phyloP scores from a whole-genome alignment of 2,888 invertebrate species.

The Uropetala carovei region DNA sequence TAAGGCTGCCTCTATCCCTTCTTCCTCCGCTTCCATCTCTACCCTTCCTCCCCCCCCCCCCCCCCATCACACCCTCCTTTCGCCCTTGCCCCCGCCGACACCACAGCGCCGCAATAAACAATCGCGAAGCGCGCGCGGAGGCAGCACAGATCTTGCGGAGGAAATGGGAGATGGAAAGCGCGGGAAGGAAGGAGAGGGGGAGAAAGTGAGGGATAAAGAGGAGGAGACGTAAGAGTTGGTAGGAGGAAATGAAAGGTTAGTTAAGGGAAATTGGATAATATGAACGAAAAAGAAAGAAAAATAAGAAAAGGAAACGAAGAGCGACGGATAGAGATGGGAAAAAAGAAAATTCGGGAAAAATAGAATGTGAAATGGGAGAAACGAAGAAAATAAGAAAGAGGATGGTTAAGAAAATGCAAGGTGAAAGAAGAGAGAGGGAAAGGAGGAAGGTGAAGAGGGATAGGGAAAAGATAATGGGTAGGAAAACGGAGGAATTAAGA shows the following conservation, averaged over 20 bases:
- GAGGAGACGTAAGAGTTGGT: not conserved
- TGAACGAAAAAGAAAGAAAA: no score
- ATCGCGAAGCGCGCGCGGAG: not conserved
- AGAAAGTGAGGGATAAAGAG: not conserved
- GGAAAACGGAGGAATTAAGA: not conserved
- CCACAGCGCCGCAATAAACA: constrained; percentile 36
- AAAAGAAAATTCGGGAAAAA: not conserved
- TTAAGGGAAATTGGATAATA: not conserved
- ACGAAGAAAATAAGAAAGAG: not conserved
- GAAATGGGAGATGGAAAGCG: not conserved
- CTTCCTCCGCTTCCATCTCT: not conserved
- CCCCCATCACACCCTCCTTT: not conserved
- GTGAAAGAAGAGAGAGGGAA: constrained; percentile 22
- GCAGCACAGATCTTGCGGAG: not conserved
- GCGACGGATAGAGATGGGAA: not conserved
- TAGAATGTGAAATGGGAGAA: not conserved
- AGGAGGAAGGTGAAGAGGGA: not conserved
- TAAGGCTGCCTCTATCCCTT: not conserved
- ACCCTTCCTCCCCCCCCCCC: not conserved
- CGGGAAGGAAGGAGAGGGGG: not conserved
- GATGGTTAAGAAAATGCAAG: constrained; percentile 20
- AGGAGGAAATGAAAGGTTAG: no score
- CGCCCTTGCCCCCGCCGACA: not conserved
- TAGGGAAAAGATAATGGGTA: not conserved
- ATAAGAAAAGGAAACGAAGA: no score